A percentile compares a stretch with the other conserved stretches of the same genome.
These are phyloP conservation scores for Hofmannophila pseudospretella DNA, from an alignment of 2,888 invertebrate genomes.

Conservation along the genomic window DNA sequence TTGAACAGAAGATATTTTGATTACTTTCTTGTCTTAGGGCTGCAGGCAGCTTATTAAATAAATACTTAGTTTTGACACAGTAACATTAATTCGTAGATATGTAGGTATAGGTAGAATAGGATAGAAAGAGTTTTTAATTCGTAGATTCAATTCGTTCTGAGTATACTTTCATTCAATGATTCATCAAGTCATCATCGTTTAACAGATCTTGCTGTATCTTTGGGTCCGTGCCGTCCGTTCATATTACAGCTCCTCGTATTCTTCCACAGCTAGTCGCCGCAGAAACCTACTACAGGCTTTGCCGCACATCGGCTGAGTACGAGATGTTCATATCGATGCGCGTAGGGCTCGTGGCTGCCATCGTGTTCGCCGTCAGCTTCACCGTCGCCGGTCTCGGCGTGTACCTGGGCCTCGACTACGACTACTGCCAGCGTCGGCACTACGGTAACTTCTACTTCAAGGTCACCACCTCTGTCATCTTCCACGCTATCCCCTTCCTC, in stretches of 20 bases:
- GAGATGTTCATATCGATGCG: slow-evolving; percentile 66
- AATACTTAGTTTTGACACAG: no score
- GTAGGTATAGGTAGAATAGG: no score
- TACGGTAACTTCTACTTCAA: slow-evolving; percentile 77
- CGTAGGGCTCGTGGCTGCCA: slow-evolving; percentile 68
- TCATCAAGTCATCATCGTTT: no score
- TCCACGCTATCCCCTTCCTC: slow-evolving; percentile 79
- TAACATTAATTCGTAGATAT: no score
- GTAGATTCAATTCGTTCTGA: no score
- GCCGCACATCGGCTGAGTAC: slow-evolving; percentile 51
- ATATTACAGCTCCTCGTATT: not conserved
- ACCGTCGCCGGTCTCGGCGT: slow-evolving; percentile 80
- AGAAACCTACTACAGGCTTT: slow-evolving; percentile 82
- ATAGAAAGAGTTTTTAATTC: no score
- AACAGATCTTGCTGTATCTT: no score
- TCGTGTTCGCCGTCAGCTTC: slow-evolving; percentile 77
- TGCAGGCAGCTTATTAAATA: no score
- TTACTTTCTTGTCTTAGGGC: no score
- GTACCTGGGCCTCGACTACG: slow-evolving; percentile 79
- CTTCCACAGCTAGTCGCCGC: slow-evolving; percentile 69
- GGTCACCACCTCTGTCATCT: slow-evolving; percentile 69
- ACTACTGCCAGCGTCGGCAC: slow-evolving; percentile 80
- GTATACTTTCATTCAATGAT: no score
- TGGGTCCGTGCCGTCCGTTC: no score
- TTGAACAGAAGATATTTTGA: no score